Evolutionary conservation across 2,888 invertebrate species (phyloP), one percentile per base, ranked within the genome.

Genomic region (Drosophila leonis): DNA sequence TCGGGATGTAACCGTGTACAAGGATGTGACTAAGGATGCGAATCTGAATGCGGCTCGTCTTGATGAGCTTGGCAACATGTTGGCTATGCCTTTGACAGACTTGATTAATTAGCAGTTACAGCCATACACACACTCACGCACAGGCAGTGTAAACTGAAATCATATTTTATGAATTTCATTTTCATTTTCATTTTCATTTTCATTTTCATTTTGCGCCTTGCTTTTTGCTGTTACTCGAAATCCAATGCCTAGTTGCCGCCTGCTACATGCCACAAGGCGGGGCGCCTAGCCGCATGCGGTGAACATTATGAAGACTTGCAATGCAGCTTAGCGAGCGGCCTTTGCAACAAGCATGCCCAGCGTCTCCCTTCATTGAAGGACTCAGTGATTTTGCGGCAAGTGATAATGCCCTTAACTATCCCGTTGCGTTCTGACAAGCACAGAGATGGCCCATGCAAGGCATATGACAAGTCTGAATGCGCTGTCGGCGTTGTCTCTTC

Each of bases 261-360:
- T 65, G 29, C 24, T 31, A 37, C 57, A 62, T 69, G 51, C 64
- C 61, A 57, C 74, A 55, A 56, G 51, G 48, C 41, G 33, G 20
- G 39, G 51, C 39, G 35, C 54, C 37, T 18, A 39, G 66, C 78
- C 84, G 67, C 85, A 79, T 88, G 88, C 62, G 88, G 85, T 79
- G 88, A 67, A 76, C 81, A 79, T 83, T 83, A 85, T 83, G 87
- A 85, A 88, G 80, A 88, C 85, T 56, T 79, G 84, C 75, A 77
- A 52, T 78, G 70, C 71, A 78, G 77, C 78, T 78, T 82, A 82
- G 66, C 51, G 7, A 42, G 61, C 66, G 44, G 44, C 41, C 55
- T 62, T 49, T 55, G 37, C 54, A 59, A 75, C 75, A 80, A 78
- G 42, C 60, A 67, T 31, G 31, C 44, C 37, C 31, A 8, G 8